These are phyloP conservation scores for Parazoanthus atlanticus DNA, from an alignment of 92 coral and sea anemone species.

Conservation along the genomic window DNA sequence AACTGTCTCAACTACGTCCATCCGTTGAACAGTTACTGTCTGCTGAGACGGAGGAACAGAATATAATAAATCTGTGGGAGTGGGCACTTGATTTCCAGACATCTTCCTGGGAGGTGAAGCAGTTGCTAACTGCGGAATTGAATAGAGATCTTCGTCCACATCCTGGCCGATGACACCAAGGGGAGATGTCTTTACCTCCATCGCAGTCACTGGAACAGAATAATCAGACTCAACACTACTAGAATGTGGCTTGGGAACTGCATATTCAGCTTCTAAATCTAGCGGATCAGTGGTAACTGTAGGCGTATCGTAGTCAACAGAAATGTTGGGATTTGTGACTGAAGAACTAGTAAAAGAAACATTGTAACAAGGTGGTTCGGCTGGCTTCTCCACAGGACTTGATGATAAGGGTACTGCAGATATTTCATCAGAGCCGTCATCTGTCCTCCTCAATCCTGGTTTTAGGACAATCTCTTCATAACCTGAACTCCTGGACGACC, in stretches of 20 bases:
- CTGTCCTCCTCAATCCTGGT: neutral
- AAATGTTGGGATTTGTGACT: neutral
- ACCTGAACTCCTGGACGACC: constrained; percentile 1
- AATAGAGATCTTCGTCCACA: constrained; percentile 34
- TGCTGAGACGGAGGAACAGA: constrained; percentile 30
- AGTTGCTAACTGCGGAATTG: constrained; percentile 17
- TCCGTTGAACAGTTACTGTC: neutral
- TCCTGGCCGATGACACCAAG: constrained; percentile 8
- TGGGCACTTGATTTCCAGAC: neutral
- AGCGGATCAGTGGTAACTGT: neutral
- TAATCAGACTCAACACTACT: constrained; percentile 18
- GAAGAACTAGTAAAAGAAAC: neutral
- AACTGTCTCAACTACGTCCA: neutral
- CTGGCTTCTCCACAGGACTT: neutral
- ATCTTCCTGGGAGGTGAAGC: constrained; percentile 1
- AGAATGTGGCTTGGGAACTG: constrained; percentile 40
- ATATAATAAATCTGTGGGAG: constrained; percentile 5
- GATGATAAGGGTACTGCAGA: neutral
- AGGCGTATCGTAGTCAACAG: neutral
- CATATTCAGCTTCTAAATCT: neutral
- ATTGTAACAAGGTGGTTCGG: neutral
- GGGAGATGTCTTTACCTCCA: constrained; percentile 8
- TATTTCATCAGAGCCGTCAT: neutral
- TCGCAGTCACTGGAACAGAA: constrained; percentile 6
- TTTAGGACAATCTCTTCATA: constrained; percentile 24